Percentiles rank a stretch among this genome's conserved stretches.
Conservation (phyloP, 2,113 vertebrate genomes). For the Channa argus region DNA sequence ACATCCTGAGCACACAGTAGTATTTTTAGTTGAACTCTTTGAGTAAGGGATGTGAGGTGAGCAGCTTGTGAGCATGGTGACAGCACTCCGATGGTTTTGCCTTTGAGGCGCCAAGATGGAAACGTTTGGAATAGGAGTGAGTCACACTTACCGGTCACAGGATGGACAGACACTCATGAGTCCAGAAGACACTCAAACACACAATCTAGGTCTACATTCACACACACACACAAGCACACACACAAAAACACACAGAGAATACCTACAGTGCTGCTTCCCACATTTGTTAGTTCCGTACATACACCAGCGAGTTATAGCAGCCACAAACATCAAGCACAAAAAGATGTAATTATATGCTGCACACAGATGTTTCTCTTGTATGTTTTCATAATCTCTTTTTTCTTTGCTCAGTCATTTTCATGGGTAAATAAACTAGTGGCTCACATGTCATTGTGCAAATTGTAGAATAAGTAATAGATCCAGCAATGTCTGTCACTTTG, state of each 20-base stretch:
- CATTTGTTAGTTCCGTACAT: slow-evolving; percentile 8
- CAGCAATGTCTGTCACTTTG: no score
- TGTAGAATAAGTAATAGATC: no score
- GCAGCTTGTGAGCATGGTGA: slow-evolving; percentile 59
- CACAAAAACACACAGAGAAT: slow-evolving; percentile 10
- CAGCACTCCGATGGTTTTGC: slow-evolving; percentile 50
- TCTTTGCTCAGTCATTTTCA: neutral
- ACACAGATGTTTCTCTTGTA: neutral
- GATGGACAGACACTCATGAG: slow-evolving; percentile 56
- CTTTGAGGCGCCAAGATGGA: slow-evolving; percentile 64
- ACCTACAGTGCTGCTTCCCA: neutral
- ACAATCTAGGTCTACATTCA: slow-evolving; percentile 1
- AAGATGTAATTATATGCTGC: neutral
- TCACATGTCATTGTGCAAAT: no score
- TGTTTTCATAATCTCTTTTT: neutral
- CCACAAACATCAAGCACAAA: slow-evolving; percentile 18
- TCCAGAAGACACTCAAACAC: slow-evolving; percentile 38
- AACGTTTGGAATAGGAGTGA: slow-evolving; percentile 71
- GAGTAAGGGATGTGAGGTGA: slow-evolving; percentile 53
- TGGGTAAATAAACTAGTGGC: neutral
- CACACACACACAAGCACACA: neutral
- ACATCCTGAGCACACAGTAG: slow-evolving; percentile 70
- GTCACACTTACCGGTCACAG: slow-evolving; percentile 70
- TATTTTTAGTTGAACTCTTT: slow-evolving; percentile 73
- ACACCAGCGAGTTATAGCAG: neutral